Conservation (phyloP, 53 echinoderm and acorn worm species). For the Henricia sp. region DNA sequence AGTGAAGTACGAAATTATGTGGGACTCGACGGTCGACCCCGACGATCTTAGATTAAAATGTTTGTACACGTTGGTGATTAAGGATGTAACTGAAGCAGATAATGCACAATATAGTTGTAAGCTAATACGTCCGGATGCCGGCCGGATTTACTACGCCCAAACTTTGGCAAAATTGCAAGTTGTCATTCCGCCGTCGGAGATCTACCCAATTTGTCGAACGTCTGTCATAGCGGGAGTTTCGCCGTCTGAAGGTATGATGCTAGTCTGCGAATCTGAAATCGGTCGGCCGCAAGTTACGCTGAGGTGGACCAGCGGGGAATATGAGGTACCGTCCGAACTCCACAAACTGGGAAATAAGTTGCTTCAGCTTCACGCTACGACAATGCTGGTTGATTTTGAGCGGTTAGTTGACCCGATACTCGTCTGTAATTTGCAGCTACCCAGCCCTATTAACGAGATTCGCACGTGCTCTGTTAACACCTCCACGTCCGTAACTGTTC, state of each 20-base stretch:
- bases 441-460: constrained; percentile 15
- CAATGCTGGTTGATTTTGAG: neutral
- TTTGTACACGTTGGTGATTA: constrained; percentile 39
- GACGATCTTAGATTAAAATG: neutral
- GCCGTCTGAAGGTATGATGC: constrained; percentile 18
- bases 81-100: constrained; percentile 12
- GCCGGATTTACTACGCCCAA: neutral
- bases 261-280: constrained; percentile 55
- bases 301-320: constrained; percentile 9
- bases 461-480: constrained; percentile 38
- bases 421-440: constrained; percentile 18
- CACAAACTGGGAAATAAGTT: neutral
- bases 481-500: constrained; percentile 7
- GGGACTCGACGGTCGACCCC: neutral
- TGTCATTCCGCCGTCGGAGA: constrained; percentile 14
- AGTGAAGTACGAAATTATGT: constrained; percentile 22
- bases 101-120: constrained; percentile 37
- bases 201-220: constrained; percentile 50
- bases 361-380: constrained; percentile 22
- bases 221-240: constrained; percentile 8
- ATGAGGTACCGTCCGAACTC: constrained; percentile 11
- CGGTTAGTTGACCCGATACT: neutral
- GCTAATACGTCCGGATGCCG: constrained; percentile 11
- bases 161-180: constrained; percentile 7
- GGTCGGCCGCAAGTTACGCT: constrained; percentile 42